Percentiles rank a stretch among this genome's conserved stretches.
These are phyloP conservation scores for Harpalus rufipes DNA, from an alignment of 2,888 invertebrate genomes.

Conservation along the genomic window DNA sequence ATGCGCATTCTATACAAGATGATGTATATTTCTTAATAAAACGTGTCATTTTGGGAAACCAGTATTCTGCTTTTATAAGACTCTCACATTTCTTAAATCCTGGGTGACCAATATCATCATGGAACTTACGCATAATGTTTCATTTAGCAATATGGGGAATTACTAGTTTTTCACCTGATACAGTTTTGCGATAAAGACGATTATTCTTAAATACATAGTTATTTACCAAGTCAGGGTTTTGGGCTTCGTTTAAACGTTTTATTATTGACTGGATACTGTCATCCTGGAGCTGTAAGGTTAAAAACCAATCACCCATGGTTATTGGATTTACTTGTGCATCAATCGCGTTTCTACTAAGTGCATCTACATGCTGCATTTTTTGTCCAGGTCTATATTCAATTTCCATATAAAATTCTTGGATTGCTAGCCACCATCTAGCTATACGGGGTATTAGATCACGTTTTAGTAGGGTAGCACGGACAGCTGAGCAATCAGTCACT, in stretches of 20 bases:
- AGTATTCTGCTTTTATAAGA: constrained; percentile 11
- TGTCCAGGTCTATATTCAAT: constrained; percentile 69
- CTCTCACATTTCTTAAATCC: constrained; percentile 4
- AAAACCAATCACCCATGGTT: neutral
- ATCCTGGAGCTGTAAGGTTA: neutral
- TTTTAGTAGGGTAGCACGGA: constrained; percentile 68
- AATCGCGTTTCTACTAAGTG: constrained; percentile 68
- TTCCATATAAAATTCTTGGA: constrained; percentile 70
- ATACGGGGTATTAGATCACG: constrained; percentile 69
- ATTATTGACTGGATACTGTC: neutral
- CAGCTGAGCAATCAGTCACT: constrained; percentile 70
- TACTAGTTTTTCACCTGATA: constrained; percentile 4
- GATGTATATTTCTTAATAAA: constrained; percentile 18
- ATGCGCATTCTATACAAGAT: constrained; percentile 15
- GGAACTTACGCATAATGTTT: neutral
- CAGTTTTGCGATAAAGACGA: constrained; percentile 3
- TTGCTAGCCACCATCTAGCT: constrained; percentile 68
- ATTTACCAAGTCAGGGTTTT: neutral
- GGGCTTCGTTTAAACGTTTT: neutral
- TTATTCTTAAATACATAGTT: constrained; percentile 7
- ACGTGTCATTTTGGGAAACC: constrained; percentile 14
- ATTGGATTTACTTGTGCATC: neutral
- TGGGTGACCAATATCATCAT: constrained; percentile 21
- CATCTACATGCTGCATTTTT: constrained; percentile 72
- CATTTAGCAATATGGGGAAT: neutral